A percentile compares a stretch with the other conserved stretches of the same genome.
These are phyloP conservation scores for Bellardia bayeri DNA, from an alignment of 2,888 invertebrate species.

Conservation along the genomic window DNA sequence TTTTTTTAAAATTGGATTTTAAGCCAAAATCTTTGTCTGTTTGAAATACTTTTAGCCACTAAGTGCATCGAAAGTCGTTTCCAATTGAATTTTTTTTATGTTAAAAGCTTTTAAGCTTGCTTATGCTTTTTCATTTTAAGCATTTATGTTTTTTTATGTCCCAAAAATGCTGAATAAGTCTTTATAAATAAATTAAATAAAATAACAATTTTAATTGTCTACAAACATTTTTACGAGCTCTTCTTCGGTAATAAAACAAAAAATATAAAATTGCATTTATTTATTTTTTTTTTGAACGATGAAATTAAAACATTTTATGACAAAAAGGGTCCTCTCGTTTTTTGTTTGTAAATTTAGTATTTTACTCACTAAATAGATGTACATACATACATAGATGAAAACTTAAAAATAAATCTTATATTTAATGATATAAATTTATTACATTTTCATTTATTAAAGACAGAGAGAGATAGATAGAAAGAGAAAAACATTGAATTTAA, in stretches of 20 bases:
- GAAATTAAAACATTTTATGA: conserved; percentile 46
- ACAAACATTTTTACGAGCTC: conserved; percentile 64
- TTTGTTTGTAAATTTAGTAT: not conserved
- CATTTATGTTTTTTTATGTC: no score
- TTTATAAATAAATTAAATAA: not conserved
- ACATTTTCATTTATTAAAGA: conserved; percentile 51
- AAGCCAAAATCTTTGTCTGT: no score
- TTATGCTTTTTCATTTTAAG: no score
- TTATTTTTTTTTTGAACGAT: conserved; percentile 8
- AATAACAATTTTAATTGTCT: conserved; percentile 1
- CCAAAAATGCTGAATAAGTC: no score
- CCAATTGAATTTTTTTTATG: no score
- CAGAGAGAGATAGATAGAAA: not conserved
- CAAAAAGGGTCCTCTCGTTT: conserved; percentile 45
- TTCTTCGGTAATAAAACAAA: conserved; percentile 43
- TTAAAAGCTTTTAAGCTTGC: no score
- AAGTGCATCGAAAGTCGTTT: no score
- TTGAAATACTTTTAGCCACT: no score
- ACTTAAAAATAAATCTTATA: conserved; percentile 42
- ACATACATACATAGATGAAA: conserved; percentile 34
- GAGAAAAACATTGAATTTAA: conserved; percentile 61
- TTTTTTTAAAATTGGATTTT: no score
- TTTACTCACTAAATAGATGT: not conserved
- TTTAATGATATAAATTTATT: conserved; percentile 59
- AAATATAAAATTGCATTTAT: not conserved